phyloP scores from a whole-genome alignment of 2,113 vertebrate species.

The Choloepus hoffmanni region DNA sequence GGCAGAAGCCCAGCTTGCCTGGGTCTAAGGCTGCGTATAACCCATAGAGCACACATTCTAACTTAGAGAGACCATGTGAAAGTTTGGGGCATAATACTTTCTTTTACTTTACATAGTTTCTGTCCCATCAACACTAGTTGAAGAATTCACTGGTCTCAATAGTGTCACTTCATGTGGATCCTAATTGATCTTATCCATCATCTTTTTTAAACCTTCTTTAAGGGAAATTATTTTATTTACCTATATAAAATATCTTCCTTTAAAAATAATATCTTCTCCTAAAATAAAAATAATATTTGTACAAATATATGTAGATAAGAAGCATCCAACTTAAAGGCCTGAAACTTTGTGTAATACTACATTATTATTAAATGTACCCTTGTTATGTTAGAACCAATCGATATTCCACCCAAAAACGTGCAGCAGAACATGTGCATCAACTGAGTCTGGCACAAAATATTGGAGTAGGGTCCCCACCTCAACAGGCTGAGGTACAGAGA shows the following conservation, averaged over 20 bases:
- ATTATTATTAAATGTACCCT: neutral
- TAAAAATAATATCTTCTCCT: neutral
- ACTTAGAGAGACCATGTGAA: neutral
- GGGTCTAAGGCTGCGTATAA: neutral
- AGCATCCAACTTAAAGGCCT: neutral
- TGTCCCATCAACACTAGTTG: neutral
- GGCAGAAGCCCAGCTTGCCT: neutral
- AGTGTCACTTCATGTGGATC: neutral
- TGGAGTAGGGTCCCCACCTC: neutral
- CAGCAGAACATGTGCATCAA: neutral
- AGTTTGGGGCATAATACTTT: neutral
- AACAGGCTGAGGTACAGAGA: neutral
- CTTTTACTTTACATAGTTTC: neutral
- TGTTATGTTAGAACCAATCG: neutral
- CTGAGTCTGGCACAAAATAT: neutral
- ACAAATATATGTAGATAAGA: neutral
- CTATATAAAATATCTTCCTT: neutral
- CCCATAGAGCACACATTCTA: neutral
- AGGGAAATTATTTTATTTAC: neutral
- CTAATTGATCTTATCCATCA: neutral
- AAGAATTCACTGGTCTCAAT: neutral
- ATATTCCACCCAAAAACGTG: neutral
- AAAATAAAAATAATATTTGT: slow-evolving; percentile 7
- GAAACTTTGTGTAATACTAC: neutral
- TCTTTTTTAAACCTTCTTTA: neutral